Conservation (phyloP, 2,888 invertebrate species). For the Psylliodes chrysocephalus region DNA sequence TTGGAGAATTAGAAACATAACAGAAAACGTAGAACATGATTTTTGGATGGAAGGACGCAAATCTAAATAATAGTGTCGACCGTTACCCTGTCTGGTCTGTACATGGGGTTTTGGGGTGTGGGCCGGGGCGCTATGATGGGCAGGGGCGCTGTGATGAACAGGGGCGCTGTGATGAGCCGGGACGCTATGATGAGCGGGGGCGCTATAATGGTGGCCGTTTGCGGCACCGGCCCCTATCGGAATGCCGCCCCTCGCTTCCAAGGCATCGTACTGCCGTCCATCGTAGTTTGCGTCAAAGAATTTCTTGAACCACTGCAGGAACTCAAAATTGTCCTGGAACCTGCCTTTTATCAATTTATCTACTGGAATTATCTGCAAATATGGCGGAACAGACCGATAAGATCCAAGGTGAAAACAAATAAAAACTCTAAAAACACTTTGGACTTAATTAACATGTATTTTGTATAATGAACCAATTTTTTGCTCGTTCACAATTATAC, state of each 20-base stretch:
- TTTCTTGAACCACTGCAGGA: slow-evolving; percentile 99
- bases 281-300: slow-evolving; percentile 99
- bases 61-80: slow-evolving; percentile 12
- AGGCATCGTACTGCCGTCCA: slow-evolving; percentile 88
- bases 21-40: not conserved
- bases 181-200: slow-evolving; percentile 47
- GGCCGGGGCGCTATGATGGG: not conserved
- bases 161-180: not conserved
- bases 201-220: slow-evolving; percentile 21
- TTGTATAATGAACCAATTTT: too few relatives aligned
- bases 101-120: slow-evolving; percentile 50
- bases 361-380: slow-evolving; percentile 94
- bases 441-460: too few relatives aligned
- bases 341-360: slow-evolving; percentile 99
- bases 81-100: slow-evolving; percentile 45
- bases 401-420: not conserved
- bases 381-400: not conserved
- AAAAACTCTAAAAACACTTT: too few relatives aligned
- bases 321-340: slow-evolving; percentile 99
- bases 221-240: slow-evolving; percentile 71
- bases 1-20: not conserved
- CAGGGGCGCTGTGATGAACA: slow-evolving; percentile 41
- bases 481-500: too few relatives aligned
- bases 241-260: slow-evolving; percentile 86
- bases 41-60: not conserved